A percentile compares a stretch with the other conserved stretches of the same genome.
Conservation (phyloP, 2,113 vertebrate species). For the Laticauda laticaudata region DNA sequence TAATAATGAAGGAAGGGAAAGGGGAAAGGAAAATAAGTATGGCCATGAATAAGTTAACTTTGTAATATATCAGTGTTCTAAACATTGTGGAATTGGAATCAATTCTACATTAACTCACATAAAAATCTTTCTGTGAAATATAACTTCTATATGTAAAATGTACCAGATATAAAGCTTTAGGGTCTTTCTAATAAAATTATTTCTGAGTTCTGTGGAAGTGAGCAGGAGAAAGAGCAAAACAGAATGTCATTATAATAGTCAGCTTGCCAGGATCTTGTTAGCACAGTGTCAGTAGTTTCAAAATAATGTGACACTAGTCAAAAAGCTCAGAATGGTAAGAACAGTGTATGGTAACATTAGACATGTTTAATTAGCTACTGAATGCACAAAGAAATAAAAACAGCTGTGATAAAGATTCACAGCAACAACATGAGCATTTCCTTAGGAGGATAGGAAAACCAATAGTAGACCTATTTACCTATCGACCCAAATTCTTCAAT, state of each 20-base stretch:
- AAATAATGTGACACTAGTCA: background rate
- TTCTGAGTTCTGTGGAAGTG: background rate
- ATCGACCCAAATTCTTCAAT: background rate
- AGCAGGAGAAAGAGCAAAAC: background rate
- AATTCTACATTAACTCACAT: background rate
- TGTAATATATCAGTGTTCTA: slow-evolving; percentile 30
- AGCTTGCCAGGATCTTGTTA: background rate
- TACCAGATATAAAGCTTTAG: rapidly evolving
- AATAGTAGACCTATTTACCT: background rate
- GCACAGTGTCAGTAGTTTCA: slow-evolving; percentile 2
- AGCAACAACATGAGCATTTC: background rate
- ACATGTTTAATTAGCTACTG: slow-evolving; percentile 6
- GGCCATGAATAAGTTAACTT: slow-evolving; percentile 1
- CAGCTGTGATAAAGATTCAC: background rate
- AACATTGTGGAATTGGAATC: background rate
- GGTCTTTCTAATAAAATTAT: background rate
- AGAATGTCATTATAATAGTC: background rate
- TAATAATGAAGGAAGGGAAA: background rate
- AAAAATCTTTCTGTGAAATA: background rate
- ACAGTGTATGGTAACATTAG: background rate
- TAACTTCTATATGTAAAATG: slow-evolving; percentile 13
- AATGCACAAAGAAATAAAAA: background rate
- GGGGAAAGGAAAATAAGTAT: background rate
- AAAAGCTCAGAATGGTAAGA: background rate
- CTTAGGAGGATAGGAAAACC: background rate